These are phyloP conservation scores for Conistra vaccinii DNA, from an alignment of 2,888 invertebrate genomes.

Conservation along the genomic window DNA sequence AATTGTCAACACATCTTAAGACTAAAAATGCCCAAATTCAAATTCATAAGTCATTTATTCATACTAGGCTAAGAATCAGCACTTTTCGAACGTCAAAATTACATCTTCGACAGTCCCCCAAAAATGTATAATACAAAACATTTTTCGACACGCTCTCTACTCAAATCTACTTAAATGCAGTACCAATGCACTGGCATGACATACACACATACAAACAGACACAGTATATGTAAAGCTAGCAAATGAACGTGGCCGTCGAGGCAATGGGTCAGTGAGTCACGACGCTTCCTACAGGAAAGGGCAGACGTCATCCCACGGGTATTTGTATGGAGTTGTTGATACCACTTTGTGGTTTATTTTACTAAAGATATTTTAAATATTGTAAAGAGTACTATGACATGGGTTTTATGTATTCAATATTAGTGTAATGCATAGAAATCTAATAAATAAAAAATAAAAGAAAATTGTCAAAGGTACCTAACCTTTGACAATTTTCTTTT, in stretches of 20 bases:
- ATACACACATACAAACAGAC: conserved; percentile 38
- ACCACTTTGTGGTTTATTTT: conserved; percentile 45
- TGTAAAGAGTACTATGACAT: no score
- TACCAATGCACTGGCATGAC: conserved; percentile 20
- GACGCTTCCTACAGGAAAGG: conserved; percentile 86
- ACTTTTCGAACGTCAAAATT: no score
- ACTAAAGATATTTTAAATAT: neutral
- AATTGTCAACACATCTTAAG: neutral
- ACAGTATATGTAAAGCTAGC: conserved; percentile 50
- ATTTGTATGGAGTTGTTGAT: conserved; percentile 65
- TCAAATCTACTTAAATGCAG: conserved; percentile 13
- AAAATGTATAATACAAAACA: neutral
- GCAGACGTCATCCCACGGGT: conserved; percentile 72
- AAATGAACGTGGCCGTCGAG: conserved; percentile 70
- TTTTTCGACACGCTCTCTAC: neutral
- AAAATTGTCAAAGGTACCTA: no score
- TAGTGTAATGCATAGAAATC: neutral
- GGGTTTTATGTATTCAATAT: neutral
- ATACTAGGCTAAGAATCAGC: no score
- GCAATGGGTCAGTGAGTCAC: conserved; percentile 86
- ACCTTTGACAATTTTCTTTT: neutral
- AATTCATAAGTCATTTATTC: no score
- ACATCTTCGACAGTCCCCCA: no score
- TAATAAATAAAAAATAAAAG: no score
- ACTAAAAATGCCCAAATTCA: no score